These are phyloP conservation scores for Rousettus leschenaultii DNA, from an alignment of 2,113 vertebrate species.

Conservation along the genomic window DNA sequence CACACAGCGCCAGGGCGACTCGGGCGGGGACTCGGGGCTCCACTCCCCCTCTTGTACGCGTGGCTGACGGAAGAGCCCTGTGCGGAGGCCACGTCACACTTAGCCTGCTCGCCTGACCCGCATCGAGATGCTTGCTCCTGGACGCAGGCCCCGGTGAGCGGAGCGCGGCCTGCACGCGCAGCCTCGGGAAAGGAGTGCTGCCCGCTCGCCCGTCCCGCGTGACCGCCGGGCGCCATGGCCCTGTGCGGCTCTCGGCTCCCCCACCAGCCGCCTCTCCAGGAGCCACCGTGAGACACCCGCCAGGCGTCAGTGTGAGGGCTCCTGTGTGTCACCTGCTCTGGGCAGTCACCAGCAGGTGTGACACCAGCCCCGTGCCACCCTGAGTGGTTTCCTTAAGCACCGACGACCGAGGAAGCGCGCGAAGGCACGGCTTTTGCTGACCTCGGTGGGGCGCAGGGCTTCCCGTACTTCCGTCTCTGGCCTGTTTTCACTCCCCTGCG, in stretches of 20 bases:
- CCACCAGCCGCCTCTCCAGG: background rate
- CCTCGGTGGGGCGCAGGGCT: too few species aligned
- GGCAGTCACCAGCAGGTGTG: rapidly evolving
- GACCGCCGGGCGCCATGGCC: rapidly evolving
- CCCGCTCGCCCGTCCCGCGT: background rate
- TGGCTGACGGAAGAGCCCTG: background rate
- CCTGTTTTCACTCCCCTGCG: background rate
- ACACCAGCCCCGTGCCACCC: rapidly evolving
- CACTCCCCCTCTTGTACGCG: rapidly evolving
- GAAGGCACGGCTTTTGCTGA: background rate
- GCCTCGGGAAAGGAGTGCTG: background rate
- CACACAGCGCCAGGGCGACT: rapidly evolving
- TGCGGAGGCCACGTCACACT: rapidly evolving
- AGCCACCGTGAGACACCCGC: rapidly evolving
- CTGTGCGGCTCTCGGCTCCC: background rate
- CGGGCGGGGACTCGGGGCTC: rapidly evolving
- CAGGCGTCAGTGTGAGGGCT: rapidly evolving
- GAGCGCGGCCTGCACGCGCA: rapidly evolving
- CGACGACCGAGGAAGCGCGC: rapidly evolving
- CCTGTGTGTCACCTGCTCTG: rapidly evolving
- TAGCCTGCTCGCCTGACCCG: background rate
- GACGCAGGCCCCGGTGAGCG: background rate
- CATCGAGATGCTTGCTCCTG: background rate
- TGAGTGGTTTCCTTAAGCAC: background rate
- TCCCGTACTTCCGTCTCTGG: rapidly evolving